Base-by-base conservation (phyloP, 64 coral and sea anemone genomes). In the Catalaphyllia jardinei region DNA sequence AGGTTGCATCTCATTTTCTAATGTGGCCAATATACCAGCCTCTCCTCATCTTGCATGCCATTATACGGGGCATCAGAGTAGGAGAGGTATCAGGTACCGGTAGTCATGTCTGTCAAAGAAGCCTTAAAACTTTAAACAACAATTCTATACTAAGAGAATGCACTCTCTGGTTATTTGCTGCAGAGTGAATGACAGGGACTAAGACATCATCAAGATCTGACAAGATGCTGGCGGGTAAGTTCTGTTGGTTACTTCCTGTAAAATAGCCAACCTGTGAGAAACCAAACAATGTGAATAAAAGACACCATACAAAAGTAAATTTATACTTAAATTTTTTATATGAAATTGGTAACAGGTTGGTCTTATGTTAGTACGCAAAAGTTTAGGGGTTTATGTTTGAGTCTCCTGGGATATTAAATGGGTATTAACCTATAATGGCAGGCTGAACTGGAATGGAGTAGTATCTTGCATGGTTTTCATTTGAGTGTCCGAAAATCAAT, bases 131-230 rank as follows among this genome's bases (percentile, higher is more conserved):
- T 67, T 86, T 95, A 35, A 99, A 90, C 49, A 99, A 78, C 61
- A 99, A 65, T 67, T 99, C 97, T 27, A 95, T 88, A 19, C 78
- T 92, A 2, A 95, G 69, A 14, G 93, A 77, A 20, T 73, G 77
- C 7, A 88, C 35, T 59, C 88, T 93, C 33, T 93, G 91, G 1
- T 78, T 86, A 71, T 79, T 88, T 8, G 85, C 97, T 20, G 97
- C 97, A 35, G 85, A 63, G n/a, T 99, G 88, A 55, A 99, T 92
- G 1, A 94, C 83, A 0, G 97, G 97, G 10, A 99, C 86, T 16
- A 99, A 62, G 18, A 92, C 88, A 73, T 92, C 84, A 83, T 99
- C 97, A 39, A 99, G 31, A 15, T 95, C 62, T 29, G 79, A 89
- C 91, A 95, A 84, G 13, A 99, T 83, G 29, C 88, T 88, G 60